Conservation (phyloP, 2,113 vertebrate genomes). For the Salvelinus fontinalis region DNA sequence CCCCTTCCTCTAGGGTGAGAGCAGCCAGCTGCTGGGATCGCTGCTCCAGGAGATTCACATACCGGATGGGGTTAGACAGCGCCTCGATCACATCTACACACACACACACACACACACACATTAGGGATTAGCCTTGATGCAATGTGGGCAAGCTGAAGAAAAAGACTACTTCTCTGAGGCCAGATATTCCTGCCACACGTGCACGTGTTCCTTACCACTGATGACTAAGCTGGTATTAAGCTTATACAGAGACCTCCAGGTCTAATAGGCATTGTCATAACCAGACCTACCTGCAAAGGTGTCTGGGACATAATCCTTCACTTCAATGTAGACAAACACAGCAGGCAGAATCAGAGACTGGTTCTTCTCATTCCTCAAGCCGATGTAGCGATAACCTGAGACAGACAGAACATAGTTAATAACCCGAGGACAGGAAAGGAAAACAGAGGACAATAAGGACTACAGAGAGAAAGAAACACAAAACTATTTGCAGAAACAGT, state of each 20-base stretch:
- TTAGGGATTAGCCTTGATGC: too few relatives aligned
- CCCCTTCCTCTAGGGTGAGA: conserved; percentile 86
- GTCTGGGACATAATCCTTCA: conserved; percentile 89
- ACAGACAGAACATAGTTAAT: conserved; percentile 7
- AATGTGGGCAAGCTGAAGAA: background rate
- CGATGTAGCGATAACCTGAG: conserved; percentile 87
- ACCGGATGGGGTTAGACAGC: conserved; percentile 95
- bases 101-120: conserved; percentile 1
- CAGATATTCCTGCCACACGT: too few relatives aligned
- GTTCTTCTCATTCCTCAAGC: conserved; percentile 86
- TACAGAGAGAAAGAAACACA: background rate
- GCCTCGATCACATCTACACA: conserved; percentile 94
- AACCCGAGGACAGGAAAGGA: background rate
- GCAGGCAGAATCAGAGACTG: conserved; percentile 83
- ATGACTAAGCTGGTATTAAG: too few relatives aligned
- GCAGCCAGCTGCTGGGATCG: conserved; percentile 95
- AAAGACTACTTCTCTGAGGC: background rate
- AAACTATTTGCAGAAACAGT: too few relatives aligned
- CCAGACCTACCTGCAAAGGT: conserved; percentile 80
- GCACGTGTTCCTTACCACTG: too few relatives aligned
- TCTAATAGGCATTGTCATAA: too few relatives aligned
- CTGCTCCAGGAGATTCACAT: conserved; percentile 97
- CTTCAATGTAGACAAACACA: conserved; percentile 87
- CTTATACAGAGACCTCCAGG: too few relatives aligned
- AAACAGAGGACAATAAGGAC: too few relatives aligned